phyloP scores from a whole-genome alignment of 2,113 vertebrate genomes.

The Pomatostomus ruficeps region DNA sequence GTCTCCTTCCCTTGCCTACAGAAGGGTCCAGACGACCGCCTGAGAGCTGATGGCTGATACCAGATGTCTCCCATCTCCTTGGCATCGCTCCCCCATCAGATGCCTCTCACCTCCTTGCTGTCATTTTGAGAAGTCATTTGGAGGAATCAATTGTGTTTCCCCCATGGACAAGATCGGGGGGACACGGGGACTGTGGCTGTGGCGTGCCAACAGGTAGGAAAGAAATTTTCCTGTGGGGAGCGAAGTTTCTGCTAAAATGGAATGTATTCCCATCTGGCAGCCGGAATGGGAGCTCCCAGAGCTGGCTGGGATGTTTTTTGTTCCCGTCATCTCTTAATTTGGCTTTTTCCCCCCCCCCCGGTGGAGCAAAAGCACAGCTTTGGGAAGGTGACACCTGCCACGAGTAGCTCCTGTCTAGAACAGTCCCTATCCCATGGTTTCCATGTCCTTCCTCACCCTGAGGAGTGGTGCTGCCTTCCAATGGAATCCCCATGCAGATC shows the following conservation, averaged over 20 bases:
- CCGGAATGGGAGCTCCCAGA: neutral
- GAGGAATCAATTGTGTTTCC: neutral
- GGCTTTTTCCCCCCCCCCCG: neutral
- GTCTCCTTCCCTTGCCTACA: neutral
- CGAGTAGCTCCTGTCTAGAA: neutral
- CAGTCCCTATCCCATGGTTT: neutral
- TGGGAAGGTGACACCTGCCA: neutral
- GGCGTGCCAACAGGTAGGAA: neutral
- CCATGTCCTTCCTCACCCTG: neutral
- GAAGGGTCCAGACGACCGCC: neutral
- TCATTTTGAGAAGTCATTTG: neutral
- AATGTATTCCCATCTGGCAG: neutral
- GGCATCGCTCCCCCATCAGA: neutral
- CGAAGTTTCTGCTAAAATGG: neutral
- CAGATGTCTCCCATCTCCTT: slow-evolving; percentile 28
- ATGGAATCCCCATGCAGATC: neutral
- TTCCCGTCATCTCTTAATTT: neutral
- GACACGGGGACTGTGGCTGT: neutral
- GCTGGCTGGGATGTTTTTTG: neutral
- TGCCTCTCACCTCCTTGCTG: neutral
- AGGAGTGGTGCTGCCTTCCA: neutral
- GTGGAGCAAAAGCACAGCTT: neutral
- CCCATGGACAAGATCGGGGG: neutral
- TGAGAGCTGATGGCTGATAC: slow-evolving; percentile 23
- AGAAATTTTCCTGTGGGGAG: neutral